Base-by-base conservation (phyloP, 2,113 vertebrate genomes). In the Donacobius atricapilla region DNA sequence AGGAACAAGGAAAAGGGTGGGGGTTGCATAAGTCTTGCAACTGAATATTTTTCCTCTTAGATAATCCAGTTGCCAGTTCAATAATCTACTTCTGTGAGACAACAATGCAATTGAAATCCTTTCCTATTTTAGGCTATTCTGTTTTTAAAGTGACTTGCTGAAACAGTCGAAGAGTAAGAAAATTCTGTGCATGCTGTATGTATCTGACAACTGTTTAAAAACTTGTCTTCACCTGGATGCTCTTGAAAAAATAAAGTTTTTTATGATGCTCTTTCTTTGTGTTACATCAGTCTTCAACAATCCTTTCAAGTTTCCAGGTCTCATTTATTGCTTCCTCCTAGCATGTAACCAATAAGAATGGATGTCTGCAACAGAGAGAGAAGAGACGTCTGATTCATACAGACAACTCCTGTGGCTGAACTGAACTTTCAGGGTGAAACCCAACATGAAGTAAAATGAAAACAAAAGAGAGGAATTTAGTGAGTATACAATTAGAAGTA, bases 401-500 rank as follows among this genome's bases (percentile, higher is more conserved):
- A 89, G 79, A 45, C 9, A 89, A 71, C 60, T 60, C 68, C 35
- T 92, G 87, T 89, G 89, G 91, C 58, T 95, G 72, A 89, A 64
- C 33, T 76, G 63, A 94, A 60, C 54, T 97, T 96, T 94, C 58
- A 53, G 65, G 16, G 87, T 94, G 69, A 95, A 94, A 94, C 69
- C 44, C 68, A 86, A 60, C 37, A 13, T 69, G 57, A 75, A 90
- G 47, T 66, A 70, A 71, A 92, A 51, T 19, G 8, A 71, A 84
- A 75, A 65, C 28, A 40, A 39, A 60, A 70, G 10, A 54, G 17
- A 30, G 22, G 33, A 37, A 51, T 81, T 68, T 44, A 86, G 64
- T 78, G 25, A 81, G 56, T 83, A 58, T 51, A 73, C 53, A 68
- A 88, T 56, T 9, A 77, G 56, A 39, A 64, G 11, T 85, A 76